A percentile compares a stretch with the other conserved stretches of the same genome.
Evolutionary conservation across 92 coral and sea anemone genomes (phyloP).

Genomic region (Ricordea florida): DNA sequence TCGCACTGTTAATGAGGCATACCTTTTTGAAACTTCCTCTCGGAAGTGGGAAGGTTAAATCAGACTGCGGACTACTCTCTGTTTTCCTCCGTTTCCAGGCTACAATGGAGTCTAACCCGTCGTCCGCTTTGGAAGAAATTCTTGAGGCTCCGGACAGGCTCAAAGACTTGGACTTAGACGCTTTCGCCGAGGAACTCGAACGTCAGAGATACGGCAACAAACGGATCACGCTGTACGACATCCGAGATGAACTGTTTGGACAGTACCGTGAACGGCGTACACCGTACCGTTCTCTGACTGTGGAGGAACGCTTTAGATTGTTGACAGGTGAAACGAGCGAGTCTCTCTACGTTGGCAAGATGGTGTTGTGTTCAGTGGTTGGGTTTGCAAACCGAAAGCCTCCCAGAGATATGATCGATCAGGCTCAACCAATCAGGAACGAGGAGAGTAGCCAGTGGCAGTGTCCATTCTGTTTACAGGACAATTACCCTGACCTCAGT

Average conservation of each 20-base stretch:
- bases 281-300: conserved; percentile 82
- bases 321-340: conserved; percentile 90
- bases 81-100: conserved; percentile 35
- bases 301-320: conserved; percentile 87
- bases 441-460: conserved; percentile 90
- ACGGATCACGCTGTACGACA: conserved; percentile 90
- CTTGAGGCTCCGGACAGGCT: conserved; percentile 91
- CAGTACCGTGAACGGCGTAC: conserved; percentile 89
- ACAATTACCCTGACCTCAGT: conserved; percentile 79
- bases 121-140: conserved; percentile 96
- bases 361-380: conserved; percentile 85
- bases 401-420: conserved; percentile 84
- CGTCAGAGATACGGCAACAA: conserved; percentile 96
- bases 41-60: neutral
- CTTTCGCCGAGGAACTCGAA: conserved; percentile 97
- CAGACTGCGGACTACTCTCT: neutral
- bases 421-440: conserved; percentile 87
- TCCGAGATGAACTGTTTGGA: conserved; percentile 96
- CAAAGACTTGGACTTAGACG: conserved; percentile 93
- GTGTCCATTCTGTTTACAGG: conserved; percentile 91
- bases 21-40: neutral
- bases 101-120: conserved; percentile 91
- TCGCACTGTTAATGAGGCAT: no score
- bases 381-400: conserved; percentile 98
- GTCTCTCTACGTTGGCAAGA: conserved; percentile 84